Percentiles rank a stretch among this genome's conserved stretches.
Conservation (phyloP, 2,797 vertebrate genomes). For the Poeciliopsis paucimaculata region DNA sequence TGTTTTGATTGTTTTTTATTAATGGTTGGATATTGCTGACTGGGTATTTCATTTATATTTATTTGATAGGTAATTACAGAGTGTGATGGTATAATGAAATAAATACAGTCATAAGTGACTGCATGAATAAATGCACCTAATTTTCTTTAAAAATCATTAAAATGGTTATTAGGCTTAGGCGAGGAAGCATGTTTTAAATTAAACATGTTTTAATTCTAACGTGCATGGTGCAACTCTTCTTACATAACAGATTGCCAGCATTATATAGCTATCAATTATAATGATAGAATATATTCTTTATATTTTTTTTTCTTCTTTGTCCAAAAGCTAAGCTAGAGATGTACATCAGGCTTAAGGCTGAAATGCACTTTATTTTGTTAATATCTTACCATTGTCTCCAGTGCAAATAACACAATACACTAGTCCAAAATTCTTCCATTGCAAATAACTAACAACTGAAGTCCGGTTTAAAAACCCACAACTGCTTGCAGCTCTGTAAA, state of each 20-base stretch:
- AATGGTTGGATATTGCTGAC: neutral
- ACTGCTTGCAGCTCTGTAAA: conserved; percentile 2
- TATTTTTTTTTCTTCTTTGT: neutral
- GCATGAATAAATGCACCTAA: conserved; percentile 10
- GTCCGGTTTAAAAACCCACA: conserved; percentile 21
- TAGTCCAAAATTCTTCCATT: neutral
- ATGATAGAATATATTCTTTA: neutral
- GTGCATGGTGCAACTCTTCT: neutral
- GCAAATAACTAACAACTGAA: conserved; percentile 20
- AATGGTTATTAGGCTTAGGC: neutral
- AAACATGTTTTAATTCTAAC: neutral
- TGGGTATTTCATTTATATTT: neutral
- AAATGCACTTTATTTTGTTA: neutral
- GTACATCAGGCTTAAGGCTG: neutral
- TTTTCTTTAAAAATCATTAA: neutral
- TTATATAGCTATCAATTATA: too few relatives aligned
- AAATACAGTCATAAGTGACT: conserved; percentile 1
- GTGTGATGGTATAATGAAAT: conserved; percentile 2
- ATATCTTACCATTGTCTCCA: neutral
- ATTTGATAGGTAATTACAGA: neutral
- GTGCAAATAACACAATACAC: neutral
- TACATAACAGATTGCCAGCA: too few relatives aligned
- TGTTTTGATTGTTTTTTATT: neutral
- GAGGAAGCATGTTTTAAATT: neutral
- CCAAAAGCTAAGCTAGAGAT: neutral